Percentiles rank a stretch among this genome's conserved stretches.
These are phyloP conservation scores for Excalfactoria chinensis DNA, from an alignment of 2,113 vertebrate species.

Conservation along the genomic window DNA sequence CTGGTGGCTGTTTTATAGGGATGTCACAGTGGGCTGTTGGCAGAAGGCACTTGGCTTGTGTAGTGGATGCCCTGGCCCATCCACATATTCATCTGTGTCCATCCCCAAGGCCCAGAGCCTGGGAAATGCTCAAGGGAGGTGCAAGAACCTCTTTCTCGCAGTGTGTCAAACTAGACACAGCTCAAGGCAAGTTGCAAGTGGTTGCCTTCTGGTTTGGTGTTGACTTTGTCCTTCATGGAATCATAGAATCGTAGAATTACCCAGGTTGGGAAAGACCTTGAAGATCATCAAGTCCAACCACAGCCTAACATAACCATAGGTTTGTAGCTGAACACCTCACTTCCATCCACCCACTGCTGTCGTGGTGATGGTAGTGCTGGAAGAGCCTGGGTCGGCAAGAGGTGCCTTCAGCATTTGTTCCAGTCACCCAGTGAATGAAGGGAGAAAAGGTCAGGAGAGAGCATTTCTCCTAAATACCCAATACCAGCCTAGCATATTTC, in stretches of 20 bases:
- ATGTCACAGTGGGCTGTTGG: not conserved
- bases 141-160: not conserved
- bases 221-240: not conserved
- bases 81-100: rapidly evolving
- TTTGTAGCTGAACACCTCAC: rapidly evolving
- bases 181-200: rapidly evolving
- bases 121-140: rapidly evolving
- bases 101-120: not conserved
- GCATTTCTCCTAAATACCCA: not conserved
- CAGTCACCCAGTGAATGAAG: rapidly evolving
- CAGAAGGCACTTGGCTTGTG: too few relatives aligned
- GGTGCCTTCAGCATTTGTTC: not conserved
- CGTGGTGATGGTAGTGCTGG: not conserved
- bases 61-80: rapidly evolving
- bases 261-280: too few relatives aligned
- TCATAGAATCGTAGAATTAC: too few relatives aligned
- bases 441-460: not conserved
- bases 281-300: too few relatives aligned
- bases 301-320: too few relatives aligned
- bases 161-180: rapidly evolving
- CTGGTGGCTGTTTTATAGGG: not conserved
- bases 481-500: not conserved
- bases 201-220: rapidly evolving
- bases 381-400: not conserved
- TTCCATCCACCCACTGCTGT: rapidly evolving